Evolutionary conservation across 2,797 vertebrate species (phyloP).

Genomic region (Sardinella longiceps): DNA sequence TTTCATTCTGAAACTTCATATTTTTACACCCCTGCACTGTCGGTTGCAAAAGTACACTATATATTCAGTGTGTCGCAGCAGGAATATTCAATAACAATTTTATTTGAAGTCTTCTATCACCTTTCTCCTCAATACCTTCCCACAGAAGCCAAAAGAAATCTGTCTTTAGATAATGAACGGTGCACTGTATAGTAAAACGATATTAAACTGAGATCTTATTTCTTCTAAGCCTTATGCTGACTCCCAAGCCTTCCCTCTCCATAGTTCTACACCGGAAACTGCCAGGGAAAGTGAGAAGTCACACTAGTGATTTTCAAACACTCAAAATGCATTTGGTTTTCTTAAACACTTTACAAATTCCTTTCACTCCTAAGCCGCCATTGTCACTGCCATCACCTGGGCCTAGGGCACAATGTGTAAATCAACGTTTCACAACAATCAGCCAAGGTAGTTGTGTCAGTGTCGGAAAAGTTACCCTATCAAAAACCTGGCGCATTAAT

Average conservation of each 20-base stretch:
- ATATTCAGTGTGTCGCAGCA: background rate
- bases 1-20: slow-evolving; percentile 2
- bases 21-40: background rate
- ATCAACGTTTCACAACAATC: too few species aligned
- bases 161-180: background rate
- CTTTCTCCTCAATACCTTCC: background rate
- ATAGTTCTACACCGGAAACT: background rate
- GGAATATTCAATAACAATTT: background rate
- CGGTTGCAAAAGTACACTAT: background rate
- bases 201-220: background rate
- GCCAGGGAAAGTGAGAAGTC: too few species aligned
- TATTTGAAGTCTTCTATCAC: background rate
- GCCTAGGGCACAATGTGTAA: too few species aligned
- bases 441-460: too few species aligned
- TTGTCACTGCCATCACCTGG: too few species aligned
- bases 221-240: background rate
- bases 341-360: too few species aligned
- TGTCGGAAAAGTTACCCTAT: too few species aligned
- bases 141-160: background rate
- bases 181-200: background rate
- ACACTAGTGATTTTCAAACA: too few species aligned
- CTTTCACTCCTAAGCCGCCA: too few species aligned
- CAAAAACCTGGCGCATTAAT: too few species aligned
- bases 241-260: background rate
- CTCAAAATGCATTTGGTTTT: too few species aligned